A percentile compares a stretch with the other conserved stretches of the same genome.
phyloP scores from a whole-genome alignment of 2,797 vertebrate species.

The Pitangus sulphuratus region DNA sequence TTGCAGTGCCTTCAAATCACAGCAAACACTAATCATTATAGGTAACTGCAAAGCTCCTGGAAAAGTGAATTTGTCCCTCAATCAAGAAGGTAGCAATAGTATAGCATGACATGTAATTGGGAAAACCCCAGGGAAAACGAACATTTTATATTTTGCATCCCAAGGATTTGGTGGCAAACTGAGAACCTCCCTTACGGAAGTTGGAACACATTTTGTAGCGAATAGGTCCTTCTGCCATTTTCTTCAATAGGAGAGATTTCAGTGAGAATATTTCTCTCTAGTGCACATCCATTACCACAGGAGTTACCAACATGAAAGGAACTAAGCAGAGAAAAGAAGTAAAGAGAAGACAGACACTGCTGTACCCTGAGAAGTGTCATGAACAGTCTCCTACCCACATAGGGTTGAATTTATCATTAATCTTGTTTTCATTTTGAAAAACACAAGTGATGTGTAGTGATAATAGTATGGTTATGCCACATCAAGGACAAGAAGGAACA shows the following conservation, averaged over 20 bases:
- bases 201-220: neutral
- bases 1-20: neutral
- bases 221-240: neutral
- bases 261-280: neutral
- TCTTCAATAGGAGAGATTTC: neutral
- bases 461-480: neutral
- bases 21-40: neutral
- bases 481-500: neutral
- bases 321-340: neutral
- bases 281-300: neutral
- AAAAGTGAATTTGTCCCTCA: neutral
- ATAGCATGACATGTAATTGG: neutral
- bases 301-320: neutral
- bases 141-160: neutral
- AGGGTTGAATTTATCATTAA: neutral
- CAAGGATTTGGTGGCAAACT: neutral
- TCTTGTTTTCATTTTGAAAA: neutral
- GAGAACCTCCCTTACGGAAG: neutral
- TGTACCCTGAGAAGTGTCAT: neutral
- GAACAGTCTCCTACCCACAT: neutral
- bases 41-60: neutral
- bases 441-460: rapidly evolving
- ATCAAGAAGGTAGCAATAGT: neutral
- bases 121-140: neutral
- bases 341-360: neutral